phyloP scores from a whole-genome alignment of 1,140 invertebrate genomes.

The Drosophila pallidifrons region DNA sequence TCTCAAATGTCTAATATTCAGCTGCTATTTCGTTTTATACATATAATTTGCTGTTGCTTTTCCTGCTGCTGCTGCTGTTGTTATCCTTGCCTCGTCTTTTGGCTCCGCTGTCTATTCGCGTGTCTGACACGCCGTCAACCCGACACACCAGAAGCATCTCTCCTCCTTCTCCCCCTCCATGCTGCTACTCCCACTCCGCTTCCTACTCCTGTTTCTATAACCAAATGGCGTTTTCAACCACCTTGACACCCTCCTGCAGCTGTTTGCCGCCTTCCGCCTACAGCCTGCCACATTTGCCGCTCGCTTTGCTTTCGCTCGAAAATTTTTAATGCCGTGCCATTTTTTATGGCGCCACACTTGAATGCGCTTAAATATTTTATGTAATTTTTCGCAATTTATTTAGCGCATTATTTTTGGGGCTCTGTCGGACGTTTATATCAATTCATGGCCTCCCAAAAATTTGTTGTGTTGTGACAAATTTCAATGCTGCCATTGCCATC shows the following conservation, averaged over 20 bases:
- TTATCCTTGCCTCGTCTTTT: constrained; percentile 39
- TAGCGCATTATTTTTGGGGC: constrained; percentile 75
- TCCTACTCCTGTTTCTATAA: constrained; percentile 13
- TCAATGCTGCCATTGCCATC: not conserved
- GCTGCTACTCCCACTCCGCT: not conserved
- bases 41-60: constrained; percentile 65
- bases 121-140: constrained; percentile 54
- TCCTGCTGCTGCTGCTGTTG: constrained; percentile 22
- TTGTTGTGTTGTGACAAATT: constrained; percentile 30
- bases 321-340: constrained; percentile 79
- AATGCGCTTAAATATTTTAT: constrained; percentile 84
- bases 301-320: constrained; percentile 75
- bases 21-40: constrained; percentile 66
- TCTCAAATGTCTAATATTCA: constrained; percentile 82
- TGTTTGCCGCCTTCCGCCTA: constrained; percentile 6
- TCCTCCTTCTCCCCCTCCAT: not conserved
- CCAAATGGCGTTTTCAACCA: constrained; percentile 52
- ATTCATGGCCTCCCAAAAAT: constrained; percentile 49
- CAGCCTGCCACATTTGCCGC: constrained; percentile 61
- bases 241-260: constrained; percentile 24
- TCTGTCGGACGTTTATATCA: constrained; percentile 71
- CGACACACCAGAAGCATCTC: constrained; percentile 11
- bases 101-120: constrained; percentile 60
- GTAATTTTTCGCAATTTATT: constrained; percentile 84
- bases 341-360: constrained; percentile 79